These are phyloP conservation scores for Glaucomys volans DNA, from an alignment of 2,113 vertebrate genomes.

Conservation along the genomic window DNA sequence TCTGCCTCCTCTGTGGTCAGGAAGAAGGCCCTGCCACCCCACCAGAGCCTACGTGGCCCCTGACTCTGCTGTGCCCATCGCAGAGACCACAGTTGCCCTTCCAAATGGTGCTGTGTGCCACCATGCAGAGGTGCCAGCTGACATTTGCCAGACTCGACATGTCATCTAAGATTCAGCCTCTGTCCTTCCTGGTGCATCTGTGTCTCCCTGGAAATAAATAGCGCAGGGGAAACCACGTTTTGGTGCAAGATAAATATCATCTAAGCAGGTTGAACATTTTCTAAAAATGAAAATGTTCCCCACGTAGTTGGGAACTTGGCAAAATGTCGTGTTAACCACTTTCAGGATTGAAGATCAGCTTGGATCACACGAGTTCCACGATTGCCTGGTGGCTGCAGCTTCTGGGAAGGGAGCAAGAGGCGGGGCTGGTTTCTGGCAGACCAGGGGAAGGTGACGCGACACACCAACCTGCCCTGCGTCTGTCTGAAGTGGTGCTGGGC, in stretches of 20 bases:
- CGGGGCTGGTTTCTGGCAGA: accelerated
- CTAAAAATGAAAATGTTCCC: neutral
- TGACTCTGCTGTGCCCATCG: accelerated
- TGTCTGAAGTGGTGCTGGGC: accelerated
- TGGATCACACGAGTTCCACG: accelerated
- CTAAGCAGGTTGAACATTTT: neutral
- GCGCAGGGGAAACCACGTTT: neutral
- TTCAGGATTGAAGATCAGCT: too few relatives aligned
- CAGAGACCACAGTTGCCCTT: neutral
- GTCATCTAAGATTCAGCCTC: neutral
- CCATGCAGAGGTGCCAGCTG: neutral
- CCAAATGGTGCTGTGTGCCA: neutral
- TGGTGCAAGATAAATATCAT: neutral
- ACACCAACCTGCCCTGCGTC: accelerated
- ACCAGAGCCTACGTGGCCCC: neutral
- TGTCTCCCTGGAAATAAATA: neutral
- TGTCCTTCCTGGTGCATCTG: neutral
- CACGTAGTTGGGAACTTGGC: neutral
- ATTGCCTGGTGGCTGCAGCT: accelerated
- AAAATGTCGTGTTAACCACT: accelerated
- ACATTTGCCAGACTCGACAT: neutral
- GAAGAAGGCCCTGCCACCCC: neutral
- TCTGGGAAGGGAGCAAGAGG: neutral
- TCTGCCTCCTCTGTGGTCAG: too few relatives aligned
- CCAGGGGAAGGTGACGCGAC: neutral